Percentiles rank a stretch among this genome's conserved stretches.
Conservation (phyloP, 30 jellyfish, hydroid and myxozoan genomes). For the Turritopsis rubra region DNA sequence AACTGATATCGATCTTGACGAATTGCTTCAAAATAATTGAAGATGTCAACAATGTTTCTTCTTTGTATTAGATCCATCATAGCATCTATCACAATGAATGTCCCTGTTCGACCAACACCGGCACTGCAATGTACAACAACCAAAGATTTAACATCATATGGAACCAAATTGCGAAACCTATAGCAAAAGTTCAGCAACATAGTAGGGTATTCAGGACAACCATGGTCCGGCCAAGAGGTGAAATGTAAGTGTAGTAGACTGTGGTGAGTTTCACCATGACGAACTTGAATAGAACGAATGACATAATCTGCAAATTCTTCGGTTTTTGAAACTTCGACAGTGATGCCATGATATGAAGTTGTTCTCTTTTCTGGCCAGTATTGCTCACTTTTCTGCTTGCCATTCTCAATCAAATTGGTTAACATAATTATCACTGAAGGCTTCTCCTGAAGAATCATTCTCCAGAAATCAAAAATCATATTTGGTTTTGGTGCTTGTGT, state of each 20-base stretch:
- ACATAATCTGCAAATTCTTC: conserved; percentile 75
- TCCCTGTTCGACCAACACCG: conserved; percentile 96
- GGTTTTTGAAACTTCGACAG: conserved; percentile 41
- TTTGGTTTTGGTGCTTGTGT: conserved; percentile 23
- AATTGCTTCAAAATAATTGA: conserved; percentile 82
- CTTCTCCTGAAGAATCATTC: conserved; percentile 18
- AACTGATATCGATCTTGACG: conserved; percentile 72
- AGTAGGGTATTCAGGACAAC: conserved; percentile 82
- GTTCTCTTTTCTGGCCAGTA: conserved; percentile 82
- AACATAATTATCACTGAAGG: conserved; percentile 10
- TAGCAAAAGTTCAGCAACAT: conserved; percentile 68
- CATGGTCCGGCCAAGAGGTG: conserved; percentile 96
- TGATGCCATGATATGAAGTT: conserved; percentile 51
- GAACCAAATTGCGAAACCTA: conserved; percentile 58
- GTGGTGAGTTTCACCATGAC: background rate
- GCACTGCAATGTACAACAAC: conserved; percentile 96
- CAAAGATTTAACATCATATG: conserved; percentile 52
- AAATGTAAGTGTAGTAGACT: conserved; percentile 42
- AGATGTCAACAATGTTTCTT: conserved; percentile 60
- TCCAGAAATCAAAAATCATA: conserved; percentile 12
- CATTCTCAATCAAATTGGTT: conserved; percentile 15
- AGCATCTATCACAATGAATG: conserved; percentile 69
- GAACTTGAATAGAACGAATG: conserved; percentile 40
- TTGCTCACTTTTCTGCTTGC: conserved; percentile 54
- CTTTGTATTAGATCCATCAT: conserved; percentile 45